Conservation (phyloP, 2,888 invertebrate species). For the Ferdinandea cuprea region DNA sequence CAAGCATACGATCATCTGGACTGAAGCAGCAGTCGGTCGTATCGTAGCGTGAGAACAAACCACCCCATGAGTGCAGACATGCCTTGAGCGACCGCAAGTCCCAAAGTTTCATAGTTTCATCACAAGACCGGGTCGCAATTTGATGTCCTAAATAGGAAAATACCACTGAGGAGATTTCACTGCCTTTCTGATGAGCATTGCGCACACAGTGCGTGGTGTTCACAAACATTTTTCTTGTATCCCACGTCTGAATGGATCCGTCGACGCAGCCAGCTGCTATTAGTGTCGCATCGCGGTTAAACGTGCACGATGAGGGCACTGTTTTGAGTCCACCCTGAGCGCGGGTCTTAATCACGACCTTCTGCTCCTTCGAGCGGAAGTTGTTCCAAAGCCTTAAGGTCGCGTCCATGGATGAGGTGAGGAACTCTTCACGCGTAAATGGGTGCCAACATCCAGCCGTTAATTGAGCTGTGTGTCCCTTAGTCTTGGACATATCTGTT, state of each 20-base stretch:
- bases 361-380: constrained; percentile 90
- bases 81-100: constrained; percentile 93
- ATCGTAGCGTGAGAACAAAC: constrained; percentile 93
- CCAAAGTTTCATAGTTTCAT: constrained; percentile 98
- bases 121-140: constrained; percentile 92
- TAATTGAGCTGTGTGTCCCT: constrained; percentile 96
- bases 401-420: constrained; percentile 97
- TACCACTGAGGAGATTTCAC: constrained; percentile 91
- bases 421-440: constrained; percentile 93
- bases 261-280: constrained; percentile 96
- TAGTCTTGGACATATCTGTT: constrained; percentile 95
- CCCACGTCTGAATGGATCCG: constrained; percentile 96
- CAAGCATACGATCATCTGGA: constrained; percentile 94
- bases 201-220: constrained; percentile 91
- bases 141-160: constrained; percentile 91
- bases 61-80: constrained; percentile 87
- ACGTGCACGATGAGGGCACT: constrained; percentile 92
- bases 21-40: constrained; percentile 90
- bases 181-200: constrained; percentile 90
- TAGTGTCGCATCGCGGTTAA: constrained; percentile 92
- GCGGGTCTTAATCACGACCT: constrained; percentile 92
- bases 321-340: constrained; percentile 94
- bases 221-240: constrained; percentile 94
- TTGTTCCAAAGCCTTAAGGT: constrained; percentile 96
- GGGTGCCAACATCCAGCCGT: constrained; percentile 98